Percentiles rank a stretch among this genome's conserved stretches.
Evolutionary conservation across 2,888 invertebrate genomes (phyloP).

Genomic region (Pseudeuparius sepicola): DNA sequence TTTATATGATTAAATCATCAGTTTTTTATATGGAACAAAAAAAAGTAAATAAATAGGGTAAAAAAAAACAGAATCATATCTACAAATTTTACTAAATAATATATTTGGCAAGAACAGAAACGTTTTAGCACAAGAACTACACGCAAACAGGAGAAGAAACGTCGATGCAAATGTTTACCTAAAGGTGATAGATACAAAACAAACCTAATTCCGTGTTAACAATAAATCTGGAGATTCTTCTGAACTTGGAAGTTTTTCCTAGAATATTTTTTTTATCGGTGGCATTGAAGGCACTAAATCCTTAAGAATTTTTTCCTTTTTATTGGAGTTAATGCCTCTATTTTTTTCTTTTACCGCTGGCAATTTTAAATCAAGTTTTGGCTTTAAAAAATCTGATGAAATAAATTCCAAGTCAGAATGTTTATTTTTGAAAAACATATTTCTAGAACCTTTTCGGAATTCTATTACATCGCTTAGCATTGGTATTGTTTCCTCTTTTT

Average conservation of each 20-base stretch:
- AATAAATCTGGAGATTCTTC: too few relatives aligned
- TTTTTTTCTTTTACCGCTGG: slow-evolving; percentile 2
- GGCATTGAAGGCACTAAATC: slow-evolving; percentile 9
- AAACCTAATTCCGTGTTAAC: too few relatives aligned
- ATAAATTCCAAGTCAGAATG: slow-evolving; percentile 4
- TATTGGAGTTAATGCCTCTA: slow-evolving; percentile 2
- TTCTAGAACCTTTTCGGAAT: slow-evolving; percentile 8
- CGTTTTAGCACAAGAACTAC: too few relatives aligned
- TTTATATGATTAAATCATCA: too few relatives aligned
- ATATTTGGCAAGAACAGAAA: too few relatives aligned
- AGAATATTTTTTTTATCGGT: slow-evolving; percentile 3
- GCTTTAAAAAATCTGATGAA: slow-evolving; percentile 8
- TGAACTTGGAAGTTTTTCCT: slow-evolving; percentile 6
- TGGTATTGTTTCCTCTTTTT: slow-evolving; percentile 7
- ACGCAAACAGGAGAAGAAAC: too few relatives aligned
- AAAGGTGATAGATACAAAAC: too few relatives aligned
- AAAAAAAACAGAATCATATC: too few relatives aligned
- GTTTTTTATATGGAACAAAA: too few relatives aligned
- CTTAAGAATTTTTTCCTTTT: slow-evolving; percentile 5
- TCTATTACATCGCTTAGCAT: slow-evolving; percentile 2
- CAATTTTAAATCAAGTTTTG: slow-evolving; percentile 3
- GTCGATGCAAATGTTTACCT: too few relatives aligned
- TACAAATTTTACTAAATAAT: too few relatives aligned
- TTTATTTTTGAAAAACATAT: slow-evolving; percentile 6
- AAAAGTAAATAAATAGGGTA: too few relatives aligned